Conservation (phyloP, 2,888 invertebrate species). For the Apodemia zela region DNA sequence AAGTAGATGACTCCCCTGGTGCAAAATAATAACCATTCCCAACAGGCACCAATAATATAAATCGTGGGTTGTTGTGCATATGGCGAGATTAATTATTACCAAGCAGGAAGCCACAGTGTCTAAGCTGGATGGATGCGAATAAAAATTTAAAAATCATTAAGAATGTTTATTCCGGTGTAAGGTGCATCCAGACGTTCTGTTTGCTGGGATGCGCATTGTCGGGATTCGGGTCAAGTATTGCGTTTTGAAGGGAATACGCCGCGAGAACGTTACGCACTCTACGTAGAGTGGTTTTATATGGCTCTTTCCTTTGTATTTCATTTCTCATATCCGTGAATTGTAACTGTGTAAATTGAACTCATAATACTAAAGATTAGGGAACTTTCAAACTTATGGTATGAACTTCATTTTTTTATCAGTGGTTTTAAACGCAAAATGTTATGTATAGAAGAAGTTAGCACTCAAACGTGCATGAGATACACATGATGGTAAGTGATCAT, state of each 20-base stretch:
- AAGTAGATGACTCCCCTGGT: no score
- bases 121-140: no score
- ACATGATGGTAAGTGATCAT: no score
- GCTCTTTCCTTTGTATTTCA: background rate
- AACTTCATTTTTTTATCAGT: background rate
- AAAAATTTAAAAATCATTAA: no score
- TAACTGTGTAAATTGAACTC: slow-evolving; percentile 4
- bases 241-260: slow-evolving; percentile 34
- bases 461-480: no score
- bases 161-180: slow-evolving; percentile 19
- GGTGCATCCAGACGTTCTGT: slow-evolving; percentile 38
- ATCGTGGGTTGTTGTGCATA: no score
- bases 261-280: slow-evolving; percentile 33
- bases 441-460: no score
- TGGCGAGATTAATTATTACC: no score
- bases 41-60: no score
- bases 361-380: background rate
- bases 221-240: slow-evolving; percentile 61
- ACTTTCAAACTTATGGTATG: background rate
- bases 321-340: background rate
- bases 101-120: no score
- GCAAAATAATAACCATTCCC: no score
- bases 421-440: no score
- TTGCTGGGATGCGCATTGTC: slow-evolving; percentile 44
- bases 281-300: slow-evolving; percentile 18